A percentile compares a stretch with the other conserved stretches of the same genome.
These are phyloP conservation scores for Ceratina japonica DNA, from an alignment of 1,140 invertebrate species.

Conservation along the genomic window DNA sequence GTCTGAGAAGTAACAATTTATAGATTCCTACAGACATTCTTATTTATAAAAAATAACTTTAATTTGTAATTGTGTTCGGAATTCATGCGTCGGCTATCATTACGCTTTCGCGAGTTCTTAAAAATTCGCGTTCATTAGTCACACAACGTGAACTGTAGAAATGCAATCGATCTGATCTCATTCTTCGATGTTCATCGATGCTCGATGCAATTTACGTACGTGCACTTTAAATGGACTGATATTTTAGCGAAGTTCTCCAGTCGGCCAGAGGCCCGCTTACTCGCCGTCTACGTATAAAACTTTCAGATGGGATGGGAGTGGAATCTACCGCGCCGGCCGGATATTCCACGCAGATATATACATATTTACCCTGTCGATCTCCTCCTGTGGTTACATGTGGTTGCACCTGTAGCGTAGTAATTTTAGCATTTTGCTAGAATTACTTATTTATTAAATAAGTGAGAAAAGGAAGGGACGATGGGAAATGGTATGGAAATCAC, in stretches of 20 bases:
- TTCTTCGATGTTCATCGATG: conserved; percentile 17
- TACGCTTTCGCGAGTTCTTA: conserved; percentile 5
- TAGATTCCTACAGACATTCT: no score
- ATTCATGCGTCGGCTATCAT: no score
- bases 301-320: conserved; percentile 40
- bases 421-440: no score
- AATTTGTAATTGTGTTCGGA: no score
- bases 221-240: conserved; percentile 61
- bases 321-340: conserved; percentile 4
- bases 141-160: not conserved
- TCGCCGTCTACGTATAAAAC: conserved; percentile 61
- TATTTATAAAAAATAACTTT: no score
- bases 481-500: no score
- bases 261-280: conserved; percentile 26
- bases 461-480: no score
- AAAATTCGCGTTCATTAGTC: conserved; percentile 12
- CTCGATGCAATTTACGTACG: conserved; percentile 63
- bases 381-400: not conserved
- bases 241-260: conserved; percentile 60
- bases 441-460: no score
- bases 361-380: conserved; percentile 32
- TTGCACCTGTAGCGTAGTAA: no score
- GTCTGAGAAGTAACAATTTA: no score
- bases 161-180: not conserved
- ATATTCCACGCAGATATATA: conserved; percentile 43